Evolutionary conservation across 2,888 invertebrate species (phyloP).

Genomic region (Thymelicus acteon): DNA sequence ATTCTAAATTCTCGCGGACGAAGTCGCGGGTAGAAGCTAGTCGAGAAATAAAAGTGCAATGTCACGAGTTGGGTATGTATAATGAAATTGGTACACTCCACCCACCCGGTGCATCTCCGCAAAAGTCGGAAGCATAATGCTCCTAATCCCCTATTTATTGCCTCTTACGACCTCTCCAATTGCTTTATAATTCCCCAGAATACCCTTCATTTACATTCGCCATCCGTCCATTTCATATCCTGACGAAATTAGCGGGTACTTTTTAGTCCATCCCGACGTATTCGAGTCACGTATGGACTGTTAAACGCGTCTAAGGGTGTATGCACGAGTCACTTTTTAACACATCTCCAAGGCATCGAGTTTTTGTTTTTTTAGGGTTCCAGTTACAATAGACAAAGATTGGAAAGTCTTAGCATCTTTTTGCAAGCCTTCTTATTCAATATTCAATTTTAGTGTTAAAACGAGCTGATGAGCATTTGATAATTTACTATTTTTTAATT

Average conservation of each 20-base stretch:
- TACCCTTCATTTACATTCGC: conserved; percentile 40
- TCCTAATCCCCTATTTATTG: conserved; percentile 33
- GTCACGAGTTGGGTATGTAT: neutral
- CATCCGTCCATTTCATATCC: conserved; percentile 36
- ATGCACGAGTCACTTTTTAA: neutral
- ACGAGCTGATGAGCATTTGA: too few relatives aligned
- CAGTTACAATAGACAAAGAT: too few relatives aligned
- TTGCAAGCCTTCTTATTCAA: too few relatives aligned
- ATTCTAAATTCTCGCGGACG: too few relatives aligned
- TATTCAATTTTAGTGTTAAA: too few relatives aligned
- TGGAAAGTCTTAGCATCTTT: too few relatives aligned
- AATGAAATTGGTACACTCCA: neutral
- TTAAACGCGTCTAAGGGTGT: conserved; percentile 20
- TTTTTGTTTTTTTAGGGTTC: too few relatives aligned
- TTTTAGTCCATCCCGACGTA: conserved; percentile 52
- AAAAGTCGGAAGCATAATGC: conserved; percentile 4
- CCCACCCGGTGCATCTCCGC: conserved; percentile 10
- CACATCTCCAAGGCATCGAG: too few relatives aligned
- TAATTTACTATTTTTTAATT: too few relatives aligned
- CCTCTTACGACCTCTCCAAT: conserved; percentile 26
- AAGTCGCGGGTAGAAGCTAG: too few relatives aligned
- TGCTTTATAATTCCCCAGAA: conserved; percentile 30
- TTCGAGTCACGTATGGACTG: conserved; percentile 67
- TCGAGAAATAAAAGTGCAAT: neutral
- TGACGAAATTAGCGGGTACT: conserved; percentile 67